A percentile compares a stretch with the other conserved stretches of the same genome.
Conservation (phyloP, 1,140 invertebrate genomes). For the Orchestia grillus region DNA sequence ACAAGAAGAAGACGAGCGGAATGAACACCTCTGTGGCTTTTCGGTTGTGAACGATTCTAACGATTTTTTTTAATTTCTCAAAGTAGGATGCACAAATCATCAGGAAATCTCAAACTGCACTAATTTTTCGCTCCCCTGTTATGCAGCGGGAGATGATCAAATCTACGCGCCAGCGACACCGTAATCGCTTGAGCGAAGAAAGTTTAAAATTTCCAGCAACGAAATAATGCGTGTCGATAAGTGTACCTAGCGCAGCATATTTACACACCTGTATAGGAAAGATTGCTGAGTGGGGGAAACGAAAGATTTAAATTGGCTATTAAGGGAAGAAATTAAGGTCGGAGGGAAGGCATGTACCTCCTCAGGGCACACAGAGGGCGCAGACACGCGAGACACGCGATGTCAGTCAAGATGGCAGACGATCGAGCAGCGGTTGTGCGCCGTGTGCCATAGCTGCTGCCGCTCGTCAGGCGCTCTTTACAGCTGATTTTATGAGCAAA, state of each 20-base stretch:
- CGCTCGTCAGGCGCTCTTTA: neutral
- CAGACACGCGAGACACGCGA: neutral
- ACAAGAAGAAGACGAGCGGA: too few species aligned
- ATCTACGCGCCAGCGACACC: too few species aligned
- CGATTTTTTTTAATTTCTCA: too few species aligned
- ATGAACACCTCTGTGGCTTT: too few species aligned
- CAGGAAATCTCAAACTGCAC: too few species aligned
- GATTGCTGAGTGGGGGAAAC: neutral
- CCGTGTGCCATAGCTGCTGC: neutral
- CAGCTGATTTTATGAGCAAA: slow-evolving; percentile 37
- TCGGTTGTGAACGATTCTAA: too few species aligned
- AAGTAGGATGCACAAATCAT: too few species aligned
- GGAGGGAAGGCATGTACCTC: neutral
- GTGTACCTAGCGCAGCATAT: neutral
- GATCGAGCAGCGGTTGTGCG: neutral
- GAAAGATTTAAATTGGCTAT: neutral
- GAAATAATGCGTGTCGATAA: neutral
- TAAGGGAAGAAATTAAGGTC: neutral
- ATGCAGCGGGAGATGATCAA: too few species aligned
- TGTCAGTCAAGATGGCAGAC: neutral
- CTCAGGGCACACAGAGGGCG: neutral
- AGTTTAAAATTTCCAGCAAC: neutral
- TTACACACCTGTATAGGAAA: neutral
- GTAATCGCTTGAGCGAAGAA: too few species aligned
- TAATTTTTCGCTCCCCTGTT: too few species aligned